phyloP scores from a whole-genome alignment of 1,140 invertebrate genomes.

The Cydia splendana region DNA sequence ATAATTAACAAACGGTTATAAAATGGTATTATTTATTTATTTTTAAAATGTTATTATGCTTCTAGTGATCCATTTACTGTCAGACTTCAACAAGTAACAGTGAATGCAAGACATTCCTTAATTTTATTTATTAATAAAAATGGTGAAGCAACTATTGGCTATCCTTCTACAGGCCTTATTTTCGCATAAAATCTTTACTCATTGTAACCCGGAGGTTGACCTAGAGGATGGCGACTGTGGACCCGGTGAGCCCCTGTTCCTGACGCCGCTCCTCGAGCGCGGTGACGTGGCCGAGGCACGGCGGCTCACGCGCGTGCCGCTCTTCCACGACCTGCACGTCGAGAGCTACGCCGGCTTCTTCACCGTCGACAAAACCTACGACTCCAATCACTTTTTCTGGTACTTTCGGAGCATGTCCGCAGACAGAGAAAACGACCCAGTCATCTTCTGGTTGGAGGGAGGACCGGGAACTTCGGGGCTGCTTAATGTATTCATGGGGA shows the following conservation, averaged over 20 bases:
- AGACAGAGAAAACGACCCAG: conserved; percentile 80
- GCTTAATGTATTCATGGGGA: conserved; percentile 90
- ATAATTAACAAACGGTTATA: background rate
- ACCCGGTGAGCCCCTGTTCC: conserved; percentile 82
- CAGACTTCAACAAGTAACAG: background rate
- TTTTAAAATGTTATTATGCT: background rate
- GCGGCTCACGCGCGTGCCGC: conserved; percentile 61
- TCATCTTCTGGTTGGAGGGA: conserved; percentile 89
- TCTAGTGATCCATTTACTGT: background rate
- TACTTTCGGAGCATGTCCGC: conserved; percentile 84
- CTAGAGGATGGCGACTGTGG: conserved; percentile 78
- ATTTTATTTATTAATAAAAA: background rate
- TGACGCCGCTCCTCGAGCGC: conserved; percentile 84
- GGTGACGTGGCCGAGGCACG: conserved; percentile 74
- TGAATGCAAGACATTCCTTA: background rate
- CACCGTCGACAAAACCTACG: conserved; percentile 84
- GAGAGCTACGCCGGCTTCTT: conserved; percentile 84
- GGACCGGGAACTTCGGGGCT: conserved; percentile 90
- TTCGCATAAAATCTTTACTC: background rate
- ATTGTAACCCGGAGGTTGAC: background rate
- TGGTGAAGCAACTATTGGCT: background rate
- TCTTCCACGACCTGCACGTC: conserved; percentile 63
- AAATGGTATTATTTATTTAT: background rate
- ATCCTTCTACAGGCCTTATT: background rate
- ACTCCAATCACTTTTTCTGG: conserved; percentile 90